Base-by-base conservation (phyloP, 2,113 vertebrate genomes). In the Hirundichthys speculiger region DNA sequence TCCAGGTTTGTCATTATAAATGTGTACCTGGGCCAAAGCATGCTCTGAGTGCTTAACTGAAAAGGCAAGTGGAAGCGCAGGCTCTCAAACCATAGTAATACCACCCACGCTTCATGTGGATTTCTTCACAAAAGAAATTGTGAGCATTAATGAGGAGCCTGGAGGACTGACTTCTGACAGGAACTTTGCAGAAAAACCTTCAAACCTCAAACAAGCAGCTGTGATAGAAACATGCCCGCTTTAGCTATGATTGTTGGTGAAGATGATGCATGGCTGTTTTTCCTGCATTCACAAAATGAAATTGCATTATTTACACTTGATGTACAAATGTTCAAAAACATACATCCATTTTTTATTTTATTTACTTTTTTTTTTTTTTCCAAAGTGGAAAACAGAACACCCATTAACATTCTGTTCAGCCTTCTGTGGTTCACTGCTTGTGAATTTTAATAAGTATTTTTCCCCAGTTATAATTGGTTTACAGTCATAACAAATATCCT, bases 111-210 rank as follows among this genome's bases (percentile, higher is more conserved):
- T 41, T 56, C 46, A 34, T 55, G 60, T 34, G 14, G 30, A 60
- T 69, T 71, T 65, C 48, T 60, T 51, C 64, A 68, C 20, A 47
- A 57, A 73, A 38, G 52, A 46, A 66, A 50, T 30, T 47, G 48
- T 50, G 45, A 67, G 65, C 47, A 46, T 15, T 55, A 50, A 70
- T 62, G 70, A 73, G 51, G 47, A 82, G 70, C 53, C 42, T 59
- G 22, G 25, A 73, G 65, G 57, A 53, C 14, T 49, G 42, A 46
- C 50, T 60, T 72, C 48, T 60, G 46, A 66, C 38, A 21, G 51
- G 47, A 69, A 61, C 12, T 16, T 20, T n/a, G 21, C 54, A 24
- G 41, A 60, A 69, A 46, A 24, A 19, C 58, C 51, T 54, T 34
- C 39, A 73, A 52, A 50, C 16, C n/a, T 49, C 48, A 53, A 66